Percentiles rank a stretch among this genome's conserved stretches.
phyloP scores from a whole-genome alignment of 2,888 invertebrate genomes.

The Rutpela maculata region DNA sequence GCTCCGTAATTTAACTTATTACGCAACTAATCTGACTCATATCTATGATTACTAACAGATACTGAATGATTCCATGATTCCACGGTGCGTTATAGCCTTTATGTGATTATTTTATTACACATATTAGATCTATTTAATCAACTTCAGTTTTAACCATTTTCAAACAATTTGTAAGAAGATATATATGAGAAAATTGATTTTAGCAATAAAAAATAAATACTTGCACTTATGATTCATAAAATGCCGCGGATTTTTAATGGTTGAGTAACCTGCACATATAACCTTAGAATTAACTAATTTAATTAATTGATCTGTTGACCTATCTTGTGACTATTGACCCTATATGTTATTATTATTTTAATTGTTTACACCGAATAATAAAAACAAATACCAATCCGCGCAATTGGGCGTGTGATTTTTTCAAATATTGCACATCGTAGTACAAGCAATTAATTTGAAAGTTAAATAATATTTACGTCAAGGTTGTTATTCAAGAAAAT shows the following conservation, averaged over 20 bases:
- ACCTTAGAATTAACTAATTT: constrained; percentile 49
- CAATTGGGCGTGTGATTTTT: constrained; percentile 16
- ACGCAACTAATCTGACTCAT: constrained; percentile 43
- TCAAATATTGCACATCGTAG: constrained; percentile 14
- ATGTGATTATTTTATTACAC: constrained; percentile 12
- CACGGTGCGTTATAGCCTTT: not conserved
- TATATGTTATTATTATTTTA: constrained; percentile 19
- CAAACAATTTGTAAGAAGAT: not conserved
- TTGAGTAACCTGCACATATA: constrained; percentile 53
- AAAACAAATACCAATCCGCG: constrained; percentile 13
- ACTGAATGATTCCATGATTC: constrained; percentile 1
- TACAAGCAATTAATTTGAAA: constrained; percentile 29
- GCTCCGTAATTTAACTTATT: constrained; percentile 30
- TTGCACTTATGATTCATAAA: constrained; percentile 34
- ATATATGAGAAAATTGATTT: not conserved
- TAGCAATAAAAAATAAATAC: constrained; percentile 25
- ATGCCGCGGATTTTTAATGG: constrained; percentile 47
- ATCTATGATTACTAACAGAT: constrained; percentile 41
- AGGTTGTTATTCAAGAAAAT: constrained; percentile 34
- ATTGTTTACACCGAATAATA: constrained; percentile 16
- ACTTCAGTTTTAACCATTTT: not conserved
- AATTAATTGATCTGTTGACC: constrained; percentile 50
- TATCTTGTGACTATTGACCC: constrained; percentile 50
- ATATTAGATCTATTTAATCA: constrained; percentile 5
- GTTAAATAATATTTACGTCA: constrained; percentile 21